A percentile compares a stretch with the other conserved stretches of the same genome.
Evolutionary conservation across 2,888 invertebrate species (phyloP).

Genomic region (Crocallis elinguaria): DNA sequence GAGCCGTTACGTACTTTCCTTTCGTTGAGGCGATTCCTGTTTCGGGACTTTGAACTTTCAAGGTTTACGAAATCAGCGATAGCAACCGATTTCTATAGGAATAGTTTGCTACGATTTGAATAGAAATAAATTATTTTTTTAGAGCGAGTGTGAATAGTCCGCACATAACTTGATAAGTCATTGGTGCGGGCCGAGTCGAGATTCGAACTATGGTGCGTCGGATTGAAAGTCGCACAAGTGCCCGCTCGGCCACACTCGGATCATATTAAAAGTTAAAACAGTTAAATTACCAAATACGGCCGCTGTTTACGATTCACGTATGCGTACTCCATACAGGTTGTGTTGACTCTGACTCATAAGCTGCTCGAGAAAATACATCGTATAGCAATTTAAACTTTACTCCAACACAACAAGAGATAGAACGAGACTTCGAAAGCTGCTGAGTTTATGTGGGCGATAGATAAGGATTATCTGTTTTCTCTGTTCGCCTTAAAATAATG

Average conservation of each 20-base stretch:
- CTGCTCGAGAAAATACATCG: conserved; percentile 26
- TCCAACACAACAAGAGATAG: conserved; percentile 36
- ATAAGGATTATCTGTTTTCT: conserved; percentile 61
- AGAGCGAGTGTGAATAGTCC: no score
- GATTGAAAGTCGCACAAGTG: no score
- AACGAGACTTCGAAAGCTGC: conserved; percentile 29
- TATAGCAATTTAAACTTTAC: conserved; percentile 50
- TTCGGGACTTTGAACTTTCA: background rate
- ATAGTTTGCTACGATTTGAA: no score
- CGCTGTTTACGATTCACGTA: conserved; percentile 56
- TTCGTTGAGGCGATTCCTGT: background rate
- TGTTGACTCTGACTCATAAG: conserved; percentile 62
- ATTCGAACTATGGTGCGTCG: no score
- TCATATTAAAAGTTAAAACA: conserved; percentile 52
- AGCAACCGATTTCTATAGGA: no score
- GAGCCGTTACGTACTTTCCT: background rate
- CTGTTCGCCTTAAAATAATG: conserved; percentile 40
- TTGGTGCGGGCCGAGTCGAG: no score
- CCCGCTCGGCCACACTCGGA: conserved; percentile 41
- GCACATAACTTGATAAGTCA: no score
- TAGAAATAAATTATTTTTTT: no score
- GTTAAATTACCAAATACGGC: conserved; percentile 67
- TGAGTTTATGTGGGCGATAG: conserved; percentile 62
- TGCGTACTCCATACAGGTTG: conserved; percentile 52
- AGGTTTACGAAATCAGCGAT: background rate